Evolutionary conservation across 1,140 invertebrate species (phyloP), one percentile per base, ranked within the genome.

Genomic region (Paraescarpia echinospica): DNA sequence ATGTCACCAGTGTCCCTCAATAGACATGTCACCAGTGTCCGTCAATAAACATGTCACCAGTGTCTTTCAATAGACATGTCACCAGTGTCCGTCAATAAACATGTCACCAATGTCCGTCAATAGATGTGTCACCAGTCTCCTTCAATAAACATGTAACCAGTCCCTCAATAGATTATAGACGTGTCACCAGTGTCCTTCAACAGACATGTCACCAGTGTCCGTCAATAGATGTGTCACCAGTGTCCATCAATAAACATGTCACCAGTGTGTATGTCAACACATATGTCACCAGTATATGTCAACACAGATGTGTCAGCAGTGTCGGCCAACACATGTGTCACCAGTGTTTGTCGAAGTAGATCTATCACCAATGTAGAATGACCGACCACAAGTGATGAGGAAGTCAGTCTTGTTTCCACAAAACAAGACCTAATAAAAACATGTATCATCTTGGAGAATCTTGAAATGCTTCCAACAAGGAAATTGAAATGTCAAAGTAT

Each of bases 81-180:
- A 51, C 48, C 48, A 51, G 18, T 18, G 8, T 8, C 0, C 18
- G 48, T 51, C 48, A 9, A 18, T 51, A 88, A 35, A 51, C 33
- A 91, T 1, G 91, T 34, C 35, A 51, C 91, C n/a, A 33, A 91
- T n/a, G n/a, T n/a, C 33, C 14, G 35, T 34, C 33, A 91, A 91
- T 33, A 90, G 8, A 90, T 90, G 89, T 33, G 27, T n/a, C n/a
- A n/a, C n/a, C n/a, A 6, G 12, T 41, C 4, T 41, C 4, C 12
- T 6, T 41, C 4, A 41, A 41, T 41, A 41, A 12, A 77, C 9
- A 27, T 77, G 59, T 92, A 6, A 77, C 59, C 59, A 77, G 27
- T 31, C n/a, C n/a, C n/a, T n/a, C n/a, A n/a, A n/a, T n/a, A n/a
- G n/a, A n/a, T n/a, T n/a, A n/a, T n/a, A n/a, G n/a, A n/a, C n/a